Conservation (phyloP, 1,140 invertebrate genomes). For the Lasaia peninsularis region DNA sequence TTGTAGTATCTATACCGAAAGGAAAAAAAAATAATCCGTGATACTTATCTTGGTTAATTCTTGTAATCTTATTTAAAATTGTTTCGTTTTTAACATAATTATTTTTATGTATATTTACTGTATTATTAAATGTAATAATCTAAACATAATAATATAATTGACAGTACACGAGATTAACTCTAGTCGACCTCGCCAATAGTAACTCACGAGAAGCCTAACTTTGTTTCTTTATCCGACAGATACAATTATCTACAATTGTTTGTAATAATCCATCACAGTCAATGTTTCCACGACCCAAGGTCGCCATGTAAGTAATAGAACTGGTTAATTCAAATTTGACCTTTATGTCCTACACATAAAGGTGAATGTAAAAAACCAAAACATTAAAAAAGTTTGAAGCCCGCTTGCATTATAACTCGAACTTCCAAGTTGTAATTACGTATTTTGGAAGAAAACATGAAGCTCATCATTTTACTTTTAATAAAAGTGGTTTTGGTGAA, state of each 20-base stretch:
- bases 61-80: too few relatives aligned
- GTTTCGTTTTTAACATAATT: too few relatives aligned
- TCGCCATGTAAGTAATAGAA: slow-evolving; percentile 23
- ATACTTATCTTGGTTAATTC: too few relatives aligned
- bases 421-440: slow-evolving; percentile 33
- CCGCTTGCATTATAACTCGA: slow-evolving; percentile 34
- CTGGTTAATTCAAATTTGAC: slow-evolving; percentile 21
- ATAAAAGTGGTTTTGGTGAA: slow-evolving; percentile 22
- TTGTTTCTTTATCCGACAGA: neutral
- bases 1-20: too few relatives aligned
- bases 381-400: slow-evolving; percentile 21
- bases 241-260: slow-evolving; percentile 21
- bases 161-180: neutral
- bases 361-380: slow-evolving; percentile 12
- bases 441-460: slow-evolving; percentile 24
- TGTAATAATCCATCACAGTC: slow-evolving; percentile 42
- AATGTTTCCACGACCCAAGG: slow-evolving; percentile 38
- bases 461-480: slow-evolving; percentile 22
- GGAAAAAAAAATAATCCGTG: too few relatives aligned
- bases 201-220: neutral
- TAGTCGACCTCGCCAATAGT: neutral
- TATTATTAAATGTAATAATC: too few relatives aligned
- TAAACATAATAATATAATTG: neutral
- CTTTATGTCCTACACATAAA: slow-evolving; percentile 17
- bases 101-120: too few relatives aligned